Percentiles rank a stretch among this genome's conserved stretches.
Evolutionary conservation across 2,888 invertebrate genomes (phyloP).

Genomic region (Marronus borbonicus): DNA sequence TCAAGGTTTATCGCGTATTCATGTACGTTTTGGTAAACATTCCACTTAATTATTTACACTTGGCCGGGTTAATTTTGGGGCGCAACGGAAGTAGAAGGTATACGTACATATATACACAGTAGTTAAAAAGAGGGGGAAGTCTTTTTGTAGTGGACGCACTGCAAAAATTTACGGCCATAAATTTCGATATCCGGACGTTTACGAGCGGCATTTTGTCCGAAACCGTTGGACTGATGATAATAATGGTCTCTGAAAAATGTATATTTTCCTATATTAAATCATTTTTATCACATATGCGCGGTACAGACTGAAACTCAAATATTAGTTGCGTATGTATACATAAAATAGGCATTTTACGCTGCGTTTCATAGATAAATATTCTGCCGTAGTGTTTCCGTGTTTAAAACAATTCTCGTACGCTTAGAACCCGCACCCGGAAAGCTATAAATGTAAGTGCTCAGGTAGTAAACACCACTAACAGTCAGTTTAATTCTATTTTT

Average conservation of each 20-base stretch:
- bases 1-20: constrained; percentile 47
- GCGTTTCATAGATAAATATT: not conserved
- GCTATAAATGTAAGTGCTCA: too few species aligned
- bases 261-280: constrained; percentile 44
- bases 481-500: too few species aligned
- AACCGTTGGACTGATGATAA: constrained; percentile 44
- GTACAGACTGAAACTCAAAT: constrained; percentile 27
- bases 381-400: not conserved
- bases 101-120: not conserved
- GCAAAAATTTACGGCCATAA: constrained; percentile 32
- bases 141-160: constrained; percentile 37
- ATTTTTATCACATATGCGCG: constrained; percentile 43
- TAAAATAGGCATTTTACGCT: constrained; percentile 14
- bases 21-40: constrained; percentile 44
- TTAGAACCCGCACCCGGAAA: too few species aligned
- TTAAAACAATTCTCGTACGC: not conserved
- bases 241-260: constrained; percentile 37
- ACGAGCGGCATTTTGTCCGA: constrained; percentile 46
- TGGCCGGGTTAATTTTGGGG: constrained; percentile 42
- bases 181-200: constrained; percentile 41
- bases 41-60: constrained; percentile 46
- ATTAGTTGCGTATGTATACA: constrained; percentile 26
- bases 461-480: not conserved
- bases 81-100: constrained; percentile 35
- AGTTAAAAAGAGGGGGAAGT: not conserved